Base-by-base conservation (phyloP, 2,888 invertebrate genomes). In the Tuta absoluta region DNA sequence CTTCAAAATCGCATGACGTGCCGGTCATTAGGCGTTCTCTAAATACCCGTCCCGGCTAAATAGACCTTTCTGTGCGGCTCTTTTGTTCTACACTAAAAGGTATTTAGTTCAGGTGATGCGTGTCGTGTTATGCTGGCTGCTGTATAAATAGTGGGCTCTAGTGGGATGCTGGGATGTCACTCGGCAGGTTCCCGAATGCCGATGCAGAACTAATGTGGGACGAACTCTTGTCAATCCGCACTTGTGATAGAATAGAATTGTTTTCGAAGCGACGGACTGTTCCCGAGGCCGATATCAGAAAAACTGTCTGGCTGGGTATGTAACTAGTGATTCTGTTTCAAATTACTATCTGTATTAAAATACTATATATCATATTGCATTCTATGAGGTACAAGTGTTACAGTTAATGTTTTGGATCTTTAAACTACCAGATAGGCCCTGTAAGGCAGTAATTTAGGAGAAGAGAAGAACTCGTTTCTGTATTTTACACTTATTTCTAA, bases 171-270 rank as follows among this genome's bases (percentile, higher is more conserved):
- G 33, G 24, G 24, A 75, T 84, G 87, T 88, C 88, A 85, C 83
- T 76, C 86, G 76, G 77, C 75, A n/a, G 82, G 86, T 85, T 86
- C 86, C 86, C 84, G 87, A 87, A 88, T 88, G 79, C 88, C 86
- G 78, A 81, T 82, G 82, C 81, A 78, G 74, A 77, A 79, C 78
- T 81, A 84, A 86, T 85, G 85, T 86, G 82, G 86, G 80, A 72
- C 87, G 82, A 71, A 76, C 78, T 73, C 78, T 71, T 81, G 85
- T 88, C 88, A 85, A 83, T 89, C 88, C 72, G 71, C 81, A 71
- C 77, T 81, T 74, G 68, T 71, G 23, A 62, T 37, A 62, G 62
- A 62, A 62, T 53, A 62, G 62, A 61, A 60, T 45, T 17, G 56
- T 17, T 24, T 23, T 17, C 56, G 19, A 24, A 28, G 75, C 68